Conservation (phyloP, 2,888 invertebrate genomes). For the Synanthedon vespiformis region DNA sequence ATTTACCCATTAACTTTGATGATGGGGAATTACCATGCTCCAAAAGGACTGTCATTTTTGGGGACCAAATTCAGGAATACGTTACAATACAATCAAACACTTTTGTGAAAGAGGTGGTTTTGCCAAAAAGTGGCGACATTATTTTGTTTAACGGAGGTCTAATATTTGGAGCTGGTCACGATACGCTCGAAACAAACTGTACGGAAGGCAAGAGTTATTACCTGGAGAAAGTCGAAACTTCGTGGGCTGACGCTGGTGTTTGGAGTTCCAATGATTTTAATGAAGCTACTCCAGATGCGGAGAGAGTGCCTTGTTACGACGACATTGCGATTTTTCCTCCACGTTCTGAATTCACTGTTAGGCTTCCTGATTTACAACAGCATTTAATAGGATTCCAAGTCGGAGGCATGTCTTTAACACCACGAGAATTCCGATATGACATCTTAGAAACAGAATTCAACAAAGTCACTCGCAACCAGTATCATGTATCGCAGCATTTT, state of each 20-base stretch:
- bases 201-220: constrained; percentile 34
- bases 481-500: constrained; percentile 24
- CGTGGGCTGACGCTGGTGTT: constrained; percentile 49
- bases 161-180: constrained; percentile 36
- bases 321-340: constrained; percentile 50
- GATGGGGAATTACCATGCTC: constrained; percentile 48
- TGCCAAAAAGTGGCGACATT: constrained; percentile 53
- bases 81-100: constrained; percentile 29
- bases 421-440: background rate
- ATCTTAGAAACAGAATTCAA: background rate
- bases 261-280: constrained; percentile 54
- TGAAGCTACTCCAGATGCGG: constrained; percentile 60
- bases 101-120: constrained; percentile 31
- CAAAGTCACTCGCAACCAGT: constrained; percentile 1
- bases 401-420: constrained; percentile 4
- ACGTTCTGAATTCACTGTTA: constrained; percentile 28
- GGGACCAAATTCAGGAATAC: constrained; percentile 29
- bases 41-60: constrained; percentile 47
- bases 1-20: constrained; percentile 40
- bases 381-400: constrained; percentile 15
- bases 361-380: constrained; percentile 32
- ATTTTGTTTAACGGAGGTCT: constrained; percentile 35
- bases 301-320: constrained; percentile 56
- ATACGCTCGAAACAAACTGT: constrained; percentile 27
- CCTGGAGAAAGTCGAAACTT: constrained; percentile 28